A percentile compares a stretch with the other conserved stretches of the same genome.
Evolutionary conservation across 2,888 invertebrate genomes (phyloP).

Genomic region (Harpagoxenus sublaevis): DNA sequence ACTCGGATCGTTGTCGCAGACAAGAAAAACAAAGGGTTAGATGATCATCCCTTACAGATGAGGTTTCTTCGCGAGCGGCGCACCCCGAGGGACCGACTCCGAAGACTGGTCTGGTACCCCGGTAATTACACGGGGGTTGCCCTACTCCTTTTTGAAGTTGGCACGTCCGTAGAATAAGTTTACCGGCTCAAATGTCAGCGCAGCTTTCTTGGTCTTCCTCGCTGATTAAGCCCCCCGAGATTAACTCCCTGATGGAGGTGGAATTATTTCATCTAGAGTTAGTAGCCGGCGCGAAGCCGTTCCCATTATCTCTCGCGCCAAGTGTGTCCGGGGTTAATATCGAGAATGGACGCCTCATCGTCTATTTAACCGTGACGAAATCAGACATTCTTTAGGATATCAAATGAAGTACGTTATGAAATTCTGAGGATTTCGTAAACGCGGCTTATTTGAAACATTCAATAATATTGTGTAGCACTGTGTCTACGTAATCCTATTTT

Average conservation of each 20-base stretch:
- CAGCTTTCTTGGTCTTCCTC: slow-evolving; percentile 57
- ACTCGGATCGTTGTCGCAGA: slow-evolving; percentile 31
- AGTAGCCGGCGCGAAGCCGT: slow-evolving; percentile 41
- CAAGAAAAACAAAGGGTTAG: slow-evolving; percentile 52
- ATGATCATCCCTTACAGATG: slow-evolving; percentile 43
- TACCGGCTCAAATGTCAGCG: slow-evolving; percentile 70
- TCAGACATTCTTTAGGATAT: neutral
- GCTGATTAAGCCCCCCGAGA: slow-evolving; percentile 74
- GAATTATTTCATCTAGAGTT: slow-evolving; percentile 72
- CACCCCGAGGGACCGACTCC: slow-evolving; percentile 35
- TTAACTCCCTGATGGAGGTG: slow-evolving; percentile 69
- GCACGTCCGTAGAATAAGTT: slow-evolving; percentile 75
- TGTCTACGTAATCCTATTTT: neutral
- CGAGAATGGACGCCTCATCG: slow-evolving; percentile 3
- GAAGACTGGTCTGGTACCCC: slow-evolving; percentile 57
- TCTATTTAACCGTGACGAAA: slow-evolving; percentile 2
- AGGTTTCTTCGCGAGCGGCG: slow-evolving; percentile 48
- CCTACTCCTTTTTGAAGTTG: slow-evolving; percentile 70
- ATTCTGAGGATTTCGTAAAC: neutral
- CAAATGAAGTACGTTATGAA: neutral
- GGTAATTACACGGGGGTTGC: slow-evolving; percentile 68
- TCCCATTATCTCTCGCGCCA: slow-evolving; percentile 59
- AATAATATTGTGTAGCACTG: too few relatives aligned
- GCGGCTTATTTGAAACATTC: neutral
- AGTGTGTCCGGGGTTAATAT: slow-evolving; percentile 24